phyloP scores from a whole-genome alignment of 2,797 vertebrate genomes.

The Natrix natrix region DNA sequence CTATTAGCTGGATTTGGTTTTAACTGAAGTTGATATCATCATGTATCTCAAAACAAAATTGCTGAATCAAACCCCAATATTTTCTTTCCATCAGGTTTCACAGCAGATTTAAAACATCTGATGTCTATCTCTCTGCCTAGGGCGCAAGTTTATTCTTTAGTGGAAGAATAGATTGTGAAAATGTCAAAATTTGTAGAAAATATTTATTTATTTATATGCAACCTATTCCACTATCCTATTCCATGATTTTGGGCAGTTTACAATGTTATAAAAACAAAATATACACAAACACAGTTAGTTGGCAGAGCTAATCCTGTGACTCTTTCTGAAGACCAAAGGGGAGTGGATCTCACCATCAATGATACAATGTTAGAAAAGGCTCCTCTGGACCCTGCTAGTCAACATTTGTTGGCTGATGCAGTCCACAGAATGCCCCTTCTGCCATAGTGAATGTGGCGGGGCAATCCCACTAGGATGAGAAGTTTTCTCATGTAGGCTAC shows the following conservation, averaged over 20 bases:
- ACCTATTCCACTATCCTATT: not conserved
- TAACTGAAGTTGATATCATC: not conserved
- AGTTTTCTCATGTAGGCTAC: not conserved
- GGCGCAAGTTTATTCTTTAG: not conserved
- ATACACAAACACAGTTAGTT: not conserved
- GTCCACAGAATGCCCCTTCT: not conserved
- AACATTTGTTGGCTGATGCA: not conserved
- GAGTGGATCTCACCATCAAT: not conserved
- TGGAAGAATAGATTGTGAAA: not conserved
- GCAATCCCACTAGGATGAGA: not conserved
- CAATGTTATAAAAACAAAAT: not conserved
- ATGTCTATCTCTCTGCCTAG: not conserved
- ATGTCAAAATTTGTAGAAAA: not conserved
- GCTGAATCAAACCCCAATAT: not conserved
- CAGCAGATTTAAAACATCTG: not conserved
- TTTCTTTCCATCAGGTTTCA: not conserved
- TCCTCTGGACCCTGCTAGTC: too few relatives aligned
- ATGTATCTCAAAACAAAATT: not conserved
- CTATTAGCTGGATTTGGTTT: not conserved
- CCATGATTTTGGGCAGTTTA: not conserved
- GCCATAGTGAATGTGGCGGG: not conserved
- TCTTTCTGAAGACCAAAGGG: not conserved
- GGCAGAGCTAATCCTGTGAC: not conserved
- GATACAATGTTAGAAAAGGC: not conserved
- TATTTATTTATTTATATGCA: not conserved